Percentiles rank a stretch among this genome's conserved stretches.
Evolutionary conservation across 2,113 vertebrate genomes (phyloP).

Genomic region (Urocolius indicus): DNA sequence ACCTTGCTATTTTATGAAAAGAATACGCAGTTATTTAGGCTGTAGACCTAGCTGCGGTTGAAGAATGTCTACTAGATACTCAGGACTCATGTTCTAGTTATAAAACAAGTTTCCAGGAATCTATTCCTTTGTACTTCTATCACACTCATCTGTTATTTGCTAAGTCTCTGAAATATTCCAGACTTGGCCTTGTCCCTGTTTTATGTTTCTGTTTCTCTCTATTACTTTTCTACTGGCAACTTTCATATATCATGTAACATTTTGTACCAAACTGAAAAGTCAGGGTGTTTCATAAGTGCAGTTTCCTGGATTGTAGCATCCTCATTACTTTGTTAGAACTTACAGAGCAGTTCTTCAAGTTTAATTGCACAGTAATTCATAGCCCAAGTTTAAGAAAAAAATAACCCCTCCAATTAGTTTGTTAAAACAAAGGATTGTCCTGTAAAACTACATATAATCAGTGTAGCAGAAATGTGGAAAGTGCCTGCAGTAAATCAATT

Average conservation of each 20-base stretch:
- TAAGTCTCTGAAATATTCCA: conserved; percentile 63
- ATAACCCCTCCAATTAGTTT: neutral
- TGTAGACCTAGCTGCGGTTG: neutral
- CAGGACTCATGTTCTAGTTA: neutral
- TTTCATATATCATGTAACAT: neutral
- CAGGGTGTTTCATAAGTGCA: conserved; percentile 31
- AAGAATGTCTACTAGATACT: conserved; percentile 9
- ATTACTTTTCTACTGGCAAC: conserved; percentile 22
- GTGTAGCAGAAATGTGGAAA: neutral
- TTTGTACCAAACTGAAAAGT: conserved; percentile 36
- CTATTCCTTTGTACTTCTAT: conserved; percentile 12
- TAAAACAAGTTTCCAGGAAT: conserved; percentile 5
- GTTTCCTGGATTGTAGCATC: conserved; percentile 42
- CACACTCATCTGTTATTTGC: conserved; percentile 27
- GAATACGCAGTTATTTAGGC: neutral
- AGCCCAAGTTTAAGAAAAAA: neutral
- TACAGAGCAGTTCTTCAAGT: neutral
- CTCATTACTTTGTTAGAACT: neutral
- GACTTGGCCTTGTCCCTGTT: conserved; percentile 43
- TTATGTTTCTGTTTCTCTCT: conserved; percentile 48
- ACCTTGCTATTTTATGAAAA: neutral
- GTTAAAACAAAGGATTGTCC: neutral
- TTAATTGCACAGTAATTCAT: neutral
- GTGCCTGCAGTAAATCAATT: neutral
- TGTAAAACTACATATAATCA: neutral